phyloP scores from a whole-genome alignment of 1,140 invertebrate genomes.

The Drosophila arawakana region DNA sequence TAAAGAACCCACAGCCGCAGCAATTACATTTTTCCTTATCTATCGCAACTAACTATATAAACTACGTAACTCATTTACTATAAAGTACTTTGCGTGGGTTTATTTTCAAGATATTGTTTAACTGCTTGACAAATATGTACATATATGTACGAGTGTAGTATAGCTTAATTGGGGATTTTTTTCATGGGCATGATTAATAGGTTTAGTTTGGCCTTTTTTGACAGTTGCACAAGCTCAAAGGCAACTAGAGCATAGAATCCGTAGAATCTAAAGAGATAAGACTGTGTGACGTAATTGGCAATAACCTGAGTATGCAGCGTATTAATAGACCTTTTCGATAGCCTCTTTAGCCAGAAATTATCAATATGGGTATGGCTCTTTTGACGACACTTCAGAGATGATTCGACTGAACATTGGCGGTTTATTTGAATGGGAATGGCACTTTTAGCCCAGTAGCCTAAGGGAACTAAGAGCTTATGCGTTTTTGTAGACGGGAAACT shows the following conservation, averaged over 20 bases:
- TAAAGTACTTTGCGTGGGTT: conserved; percentile 1
- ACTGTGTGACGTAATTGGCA: not conserved
- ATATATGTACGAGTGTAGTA: no score
- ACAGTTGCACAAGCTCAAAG: conserved; percentile 29
- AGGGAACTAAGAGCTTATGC: no score
- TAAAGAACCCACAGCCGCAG: not conserved
- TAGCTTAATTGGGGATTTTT: conserved; percentile 32
- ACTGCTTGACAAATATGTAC: conserved; percentile 24
- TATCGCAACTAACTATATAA: conserved; percentile 6
- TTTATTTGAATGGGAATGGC: not conserved
- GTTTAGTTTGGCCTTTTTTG: not conserved
- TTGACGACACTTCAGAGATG: conserved; percentile 4
- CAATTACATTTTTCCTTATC: conserved; percentile 23
- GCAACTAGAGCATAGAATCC: conserved; percentile 3
- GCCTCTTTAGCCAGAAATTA: conserved; percentile 15
- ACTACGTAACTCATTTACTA: conserved; percentile 16
- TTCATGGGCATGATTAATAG: conserved; percentile 39
- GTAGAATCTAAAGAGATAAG: conserved; percentile 19
- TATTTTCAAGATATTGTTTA: conserved; percentile 22
- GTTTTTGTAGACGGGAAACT: no score
- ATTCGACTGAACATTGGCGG: not conserved
- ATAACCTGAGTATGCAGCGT: not conserved
- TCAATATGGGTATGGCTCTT: conserved; percentile 5
- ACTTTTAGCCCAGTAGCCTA: no score
- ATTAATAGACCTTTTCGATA: conserved; percentile 21